Conservation (phyloP, 2,113 vertebrate species). For the Hydrolagus affinis region DNA sequence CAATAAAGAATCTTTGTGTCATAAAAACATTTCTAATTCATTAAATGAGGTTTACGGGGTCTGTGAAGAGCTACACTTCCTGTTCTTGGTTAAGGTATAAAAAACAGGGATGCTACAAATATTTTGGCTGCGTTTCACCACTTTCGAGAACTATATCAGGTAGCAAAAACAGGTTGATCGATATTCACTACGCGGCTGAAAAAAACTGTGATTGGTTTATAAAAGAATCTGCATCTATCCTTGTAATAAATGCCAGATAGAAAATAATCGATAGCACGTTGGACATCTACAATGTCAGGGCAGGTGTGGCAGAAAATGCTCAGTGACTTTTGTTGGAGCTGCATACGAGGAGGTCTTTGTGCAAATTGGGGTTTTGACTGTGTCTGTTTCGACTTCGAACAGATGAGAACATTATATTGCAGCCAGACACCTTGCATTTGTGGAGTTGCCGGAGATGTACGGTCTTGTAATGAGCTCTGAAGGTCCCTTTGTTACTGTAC, state of each 20-base stretch:
- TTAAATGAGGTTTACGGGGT: constrained; percentile 3
- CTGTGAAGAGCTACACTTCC: neutral
- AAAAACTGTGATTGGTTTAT: neutral
- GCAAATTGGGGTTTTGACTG: constrained; percentile 95
- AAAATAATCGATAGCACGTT: neutral
- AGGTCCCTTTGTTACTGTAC: constrained; percentile 92
- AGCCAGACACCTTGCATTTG: constrained; percentile 87
- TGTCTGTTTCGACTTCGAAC: constrained; percentile 90
- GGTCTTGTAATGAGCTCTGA: constrained; percentile 93
- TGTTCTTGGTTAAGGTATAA: constrained; percentile 16
- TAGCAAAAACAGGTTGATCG: neutral
- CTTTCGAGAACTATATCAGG: neutral
- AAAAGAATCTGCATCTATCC: neutral
- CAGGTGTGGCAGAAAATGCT: neutral
- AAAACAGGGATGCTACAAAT: constrained; percentile 19
- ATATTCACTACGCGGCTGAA: neutral
- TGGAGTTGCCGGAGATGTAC: constrained; percentile 90
- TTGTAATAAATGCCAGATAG: neutral
- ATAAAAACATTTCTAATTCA: constrained; percentile 13
- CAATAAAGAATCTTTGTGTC: constrained; percentile 20
- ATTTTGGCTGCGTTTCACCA: constrained; percentile 7
- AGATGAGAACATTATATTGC: constrained; percentile 86
- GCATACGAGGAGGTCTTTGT: constrained; percentile 66
- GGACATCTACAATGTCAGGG: neutral
- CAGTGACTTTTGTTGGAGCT: constrained; percentile 39